Percentiles rank a stretch among this genome's conserved stretches.
phyloP scores from a whole-genome alignment of 1,140 invertebrate species.

The Lerema accius region DNA sequence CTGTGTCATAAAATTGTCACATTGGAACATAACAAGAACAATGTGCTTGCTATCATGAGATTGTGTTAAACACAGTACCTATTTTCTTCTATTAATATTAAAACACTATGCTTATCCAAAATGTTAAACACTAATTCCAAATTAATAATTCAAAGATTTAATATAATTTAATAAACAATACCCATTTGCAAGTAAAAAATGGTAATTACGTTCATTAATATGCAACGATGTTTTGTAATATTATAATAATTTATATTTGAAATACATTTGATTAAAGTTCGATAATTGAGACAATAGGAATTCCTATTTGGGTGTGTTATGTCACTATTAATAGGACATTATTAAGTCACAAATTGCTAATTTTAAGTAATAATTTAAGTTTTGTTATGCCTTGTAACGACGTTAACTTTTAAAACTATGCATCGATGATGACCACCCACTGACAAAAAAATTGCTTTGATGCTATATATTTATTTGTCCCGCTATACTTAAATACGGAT shows the following conservation, averaged over 20 bases:
- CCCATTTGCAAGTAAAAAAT: no score
- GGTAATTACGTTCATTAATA: slow-evolving; percentile 1
- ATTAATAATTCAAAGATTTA: no score
- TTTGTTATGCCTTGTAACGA: background rate
- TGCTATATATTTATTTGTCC: background rate
- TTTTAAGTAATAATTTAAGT: slow-evolving; percentile 4
- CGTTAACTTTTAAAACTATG: slow-evolving; percentile 4
- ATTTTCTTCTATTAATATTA: no score
- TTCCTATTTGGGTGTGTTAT: background rate
- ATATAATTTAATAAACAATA: no score
- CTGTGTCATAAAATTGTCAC: no score
- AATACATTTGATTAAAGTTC: no score
- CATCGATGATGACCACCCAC: slow-evolving; percentile 12
- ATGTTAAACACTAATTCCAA: no score
- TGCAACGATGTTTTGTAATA: background rate
- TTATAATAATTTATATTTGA: no score
- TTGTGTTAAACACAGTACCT: no score
- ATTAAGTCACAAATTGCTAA: slow-evolving; percentile 3
- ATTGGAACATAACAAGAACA: no score
- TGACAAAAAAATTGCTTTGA: slow-evolving; percentile 3
- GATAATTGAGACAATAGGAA: slow-evolving; percentile 4
- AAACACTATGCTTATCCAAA: no score
- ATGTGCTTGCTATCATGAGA: no score
- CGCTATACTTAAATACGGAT: background rate
- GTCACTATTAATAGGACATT: slow-evolving; percentile 5